These are phyloP conservation scores for Pogona vitticeps DNA, from an alignment of 2,113 vertebrate genomes.

Conservation along the genomic window DNA sequence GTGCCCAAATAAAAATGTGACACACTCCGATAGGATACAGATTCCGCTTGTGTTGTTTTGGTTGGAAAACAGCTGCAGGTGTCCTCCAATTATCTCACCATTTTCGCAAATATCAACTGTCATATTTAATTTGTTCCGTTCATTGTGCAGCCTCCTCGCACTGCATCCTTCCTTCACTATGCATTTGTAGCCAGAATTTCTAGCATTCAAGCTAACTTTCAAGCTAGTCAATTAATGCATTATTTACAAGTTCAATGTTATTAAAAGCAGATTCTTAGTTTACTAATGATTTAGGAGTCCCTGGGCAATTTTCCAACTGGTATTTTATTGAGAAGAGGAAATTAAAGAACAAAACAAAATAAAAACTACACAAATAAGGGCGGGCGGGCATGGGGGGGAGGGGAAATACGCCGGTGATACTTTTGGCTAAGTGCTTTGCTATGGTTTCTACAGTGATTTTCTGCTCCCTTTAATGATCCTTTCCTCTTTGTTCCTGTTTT, in stretches of 20 bases:
- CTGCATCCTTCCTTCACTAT: conserved; percentile 80
- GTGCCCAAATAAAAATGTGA: conserved; percentile 67
- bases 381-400: conserved; percentile 71
- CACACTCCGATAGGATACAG: conserved; percentile 75
- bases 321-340: conserved; percentile 81
- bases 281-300: conserved; percentile 95
- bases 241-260: conserved; percentile 98
- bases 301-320: conserved; percentile 91
- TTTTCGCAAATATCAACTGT: conserved; percentile 87
- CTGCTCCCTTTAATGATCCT: conserved; percentile 56
- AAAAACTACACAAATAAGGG: conserved; percentile 61
- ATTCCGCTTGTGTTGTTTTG: conserved; percentile 87
- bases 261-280: conserved; percentile 98
- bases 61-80: conserved; percentile 85
- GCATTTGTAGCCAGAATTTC: conserved; percentile 81
- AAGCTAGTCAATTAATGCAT: conserved; percentile 93
- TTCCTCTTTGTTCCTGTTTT: conserved; percentile 49
- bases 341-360: conserved; percentile 73
- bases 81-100: conserved; percentile 85
- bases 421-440: conserved; percentile 64
- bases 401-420: conserved; percentile 69
- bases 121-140: conserved; percentile 84
- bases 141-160: conserved; percentile 77
- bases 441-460: conserved; percentile 60
- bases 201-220: conserved; percentile 88